Conservation (phyloP, 2,888 invertebrate genomes). For the Heliconius hortense region DNA sequence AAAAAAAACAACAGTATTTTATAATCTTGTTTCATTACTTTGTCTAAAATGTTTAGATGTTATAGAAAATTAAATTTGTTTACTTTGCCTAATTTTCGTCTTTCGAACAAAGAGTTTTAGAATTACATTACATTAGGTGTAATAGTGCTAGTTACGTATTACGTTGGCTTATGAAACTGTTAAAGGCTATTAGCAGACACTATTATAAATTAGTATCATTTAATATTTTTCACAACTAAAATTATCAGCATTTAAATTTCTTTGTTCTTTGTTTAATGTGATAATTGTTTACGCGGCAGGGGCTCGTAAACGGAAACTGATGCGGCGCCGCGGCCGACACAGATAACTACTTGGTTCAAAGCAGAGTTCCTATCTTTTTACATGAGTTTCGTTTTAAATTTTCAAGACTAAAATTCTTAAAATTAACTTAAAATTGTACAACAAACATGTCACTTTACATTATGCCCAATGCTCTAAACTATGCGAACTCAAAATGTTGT, state of each 20-base stretch:
- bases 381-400: constrained; percentile 34
- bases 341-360: constrained; percentile 39
- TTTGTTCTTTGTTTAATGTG: constrained; percentile 70
- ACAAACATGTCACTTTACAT: background rate
- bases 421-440: background rate
- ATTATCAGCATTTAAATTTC: constrained; percentile 49
- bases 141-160: background rate
- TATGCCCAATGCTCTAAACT: no score
- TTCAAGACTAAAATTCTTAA: constrained; percentile 13
- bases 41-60: background rate
- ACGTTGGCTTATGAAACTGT: background rate
- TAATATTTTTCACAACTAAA: constrained; percentile 37
- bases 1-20: no score
- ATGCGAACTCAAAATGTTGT: no score
- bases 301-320: constrained; percentile 56
- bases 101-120: background rate
- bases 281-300: constrained; percentile 66
- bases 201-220: constrained; percentile 24
- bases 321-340: constrained; percentile 32
- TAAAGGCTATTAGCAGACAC: constrained; percentile 4
- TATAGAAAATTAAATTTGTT: background rate
- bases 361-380: constrained; percentile 29
- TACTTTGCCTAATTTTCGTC: background rate
- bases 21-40: no score
- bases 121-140: background rate